Evolutionary conservation across 2,113 vertebrate genomes (phyloP), one percentile per base, ranked within the genome.

Genomic region (Triplophysa tibetana): DNA sequence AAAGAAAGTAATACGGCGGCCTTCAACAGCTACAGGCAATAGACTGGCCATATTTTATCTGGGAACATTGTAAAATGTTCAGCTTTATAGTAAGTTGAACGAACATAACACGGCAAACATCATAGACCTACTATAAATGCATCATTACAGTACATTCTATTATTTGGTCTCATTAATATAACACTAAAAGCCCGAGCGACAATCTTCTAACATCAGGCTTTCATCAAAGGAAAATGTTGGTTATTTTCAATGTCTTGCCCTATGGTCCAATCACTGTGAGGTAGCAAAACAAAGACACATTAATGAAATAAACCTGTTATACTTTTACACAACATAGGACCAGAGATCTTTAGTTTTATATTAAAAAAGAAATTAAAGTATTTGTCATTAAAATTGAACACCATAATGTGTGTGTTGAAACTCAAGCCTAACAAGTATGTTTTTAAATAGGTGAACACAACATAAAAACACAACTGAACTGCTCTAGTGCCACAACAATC

Each of bases 131-230:
- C 52, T 58, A n/a, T n/a, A 11, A 23, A 73, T 41, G 29, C 19
- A 58, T 60, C 29, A 73, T 60, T 61, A 60, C 41, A 38, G 2
- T 24, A 33, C 16, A 74, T 38, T 38, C 41, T 73, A 54, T 33
- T 43, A 12, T 73, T 33, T 41, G 2, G 52, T 60, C 6, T 58
- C 58, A 54, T 60, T 43, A 43, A 23, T 24, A 24, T 33, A 0
- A n/a, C 11, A 58, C 29, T 74, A 60, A 74, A 73, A 43, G 52
- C 64, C 33, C 10, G 33, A 13, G 70, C 62, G 52, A 43, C 56
- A 61, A 56, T 83, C 73, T 52, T 54, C 73, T 54, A 23, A 69
- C 41, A 80, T 70, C 77, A 66, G 45, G 63, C 66, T 80, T 83
- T 77, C 70, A 80, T 83, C 54, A 74, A 60, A 72, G 41, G 54